A percentile compares a stretch with the other conserved stretches of the same genome.
Conservation (phyloP, 2,113 vertebrate genomes). For the Epinephelus cyanopodus region DNA sequence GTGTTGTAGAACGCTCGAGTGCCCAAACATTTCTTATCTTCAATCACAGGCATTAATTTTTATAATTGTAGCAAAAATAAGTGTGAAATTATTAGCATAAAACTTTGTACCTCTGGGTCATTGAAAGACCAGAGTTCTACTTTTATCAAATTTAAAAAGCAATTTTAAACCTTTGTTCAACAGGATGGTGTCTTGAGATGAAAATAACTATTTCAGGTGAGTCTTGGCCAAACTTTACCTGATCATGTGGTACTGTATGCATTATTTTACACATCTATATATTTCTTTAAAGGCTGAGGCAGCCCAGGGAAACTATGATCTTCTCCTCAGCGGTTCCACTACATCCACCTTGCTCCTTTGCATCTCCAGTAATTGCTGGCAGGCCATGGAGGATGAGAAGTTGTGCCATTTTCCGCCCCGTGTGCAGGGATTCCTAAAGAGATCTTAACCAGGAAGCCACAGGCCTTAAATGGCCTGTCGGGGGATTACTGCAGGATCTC, state of each 20-base stretch:
- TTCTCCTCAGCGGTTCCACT: not conserved
- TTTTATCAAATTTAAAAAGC: not conserved
- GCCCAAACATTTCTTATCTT: not conserved
- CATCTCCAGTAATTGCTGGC: not conserved
- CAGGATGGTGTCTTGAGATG: not conserved
- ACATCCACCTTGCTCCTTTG: constrained; percentile 12
- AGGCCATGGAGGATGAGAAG: not conserved
- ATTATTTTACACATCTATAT: not conserved
- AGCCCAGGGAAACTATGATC: not conserved
- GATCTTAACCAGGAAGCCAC: constrained; percentile 54
- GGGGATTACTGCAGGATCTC: constrained; percentile 62
- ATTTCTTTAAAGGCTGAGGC: not conserved
- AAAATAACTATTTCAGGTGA: not conserved
- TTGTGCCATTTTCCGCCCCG: not conserved
- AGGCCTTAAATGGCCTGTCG: constrained; percentile 54
- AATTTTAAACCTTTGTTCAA: not conserved
- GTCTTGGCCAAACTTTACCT: not conserved
- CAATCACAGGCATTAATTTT: not conserved
- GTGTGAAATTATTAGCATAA: not conserved
- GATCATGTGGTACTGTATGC: not conserved
- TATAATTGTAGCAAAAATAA: not conserved
- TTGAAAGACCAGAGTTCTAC: not conserved
- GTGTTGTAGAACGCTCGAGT: not conserved
- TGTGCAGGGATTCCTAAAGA: constrained; percentile 36
- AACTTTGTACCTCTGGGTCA: not conserved